These are phyloP conservation scores for Eleginops maclovinus DNA, from an alignment of 2,113 vertebrate species.

Conservation along the genomic window DNA sequence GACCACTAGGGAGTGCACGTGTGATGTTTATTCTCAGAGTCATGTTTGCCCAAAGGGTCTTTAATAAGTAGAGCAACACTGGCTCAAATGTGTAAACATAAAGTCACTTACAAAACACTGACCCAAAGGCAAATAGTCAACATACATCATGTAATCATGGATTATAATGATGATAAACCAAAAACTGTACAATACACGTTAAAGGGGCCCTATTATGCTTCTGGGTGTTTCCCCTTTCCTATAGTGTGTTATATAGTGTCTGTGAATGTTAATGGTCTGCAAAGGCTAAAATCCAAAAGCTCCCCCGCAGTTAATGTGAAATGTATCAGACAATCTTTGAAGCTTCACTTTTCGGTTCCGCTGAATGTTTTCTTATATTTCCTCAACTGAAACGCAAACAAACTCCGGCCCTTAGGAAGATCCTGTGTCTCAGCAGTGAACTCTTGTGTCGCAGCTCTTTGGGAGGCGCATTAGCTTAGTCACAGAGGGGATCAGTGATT, in stretches of 20 bases:
- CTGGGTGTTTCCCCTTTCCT: no score
- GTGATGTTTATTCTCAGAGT: neutral
- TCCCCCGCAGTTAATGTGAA: neutral
- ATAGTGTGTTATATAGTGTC: no score
- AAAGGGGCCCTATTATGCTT: no score
- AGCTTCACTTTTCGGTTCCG: neutral
- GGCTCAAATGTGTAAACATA: slow-evolving; percentile 3
- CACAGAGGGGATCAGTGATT: slow-evolving; percentile 39
- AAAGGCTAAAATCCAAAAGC: neutral
- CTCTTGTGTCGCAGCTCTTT: slow-evolving; percentile 5
- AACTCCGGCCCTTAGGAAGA: slow-evolving; percentile 15
- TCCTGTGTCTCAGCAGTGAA: neutral
- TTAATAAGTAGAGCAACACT: neutral
- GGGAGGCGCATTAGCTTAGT: slow-evolving; percentile 32
- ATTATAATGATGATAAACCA: neutral
- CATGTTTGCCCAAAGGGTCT: neutral
- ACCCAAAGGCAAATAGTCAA: neutral
- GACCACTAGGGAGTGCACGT: slow-evolving; percentile 33
- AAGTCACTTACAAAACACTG: neutral
- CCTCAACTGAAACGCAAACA: slow-evolving; percentile 15
- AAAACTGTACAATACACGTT: neutral
- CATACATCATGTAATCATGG: neutral
- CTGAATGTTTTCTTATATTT: slow-evolving; percentile 2
- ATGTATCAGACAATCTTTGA: neutral
- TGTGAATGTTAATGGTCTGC: no score